Conservation (phyloP, 2,888 invertebrate genomes). For the Biston betularia region DNA sequence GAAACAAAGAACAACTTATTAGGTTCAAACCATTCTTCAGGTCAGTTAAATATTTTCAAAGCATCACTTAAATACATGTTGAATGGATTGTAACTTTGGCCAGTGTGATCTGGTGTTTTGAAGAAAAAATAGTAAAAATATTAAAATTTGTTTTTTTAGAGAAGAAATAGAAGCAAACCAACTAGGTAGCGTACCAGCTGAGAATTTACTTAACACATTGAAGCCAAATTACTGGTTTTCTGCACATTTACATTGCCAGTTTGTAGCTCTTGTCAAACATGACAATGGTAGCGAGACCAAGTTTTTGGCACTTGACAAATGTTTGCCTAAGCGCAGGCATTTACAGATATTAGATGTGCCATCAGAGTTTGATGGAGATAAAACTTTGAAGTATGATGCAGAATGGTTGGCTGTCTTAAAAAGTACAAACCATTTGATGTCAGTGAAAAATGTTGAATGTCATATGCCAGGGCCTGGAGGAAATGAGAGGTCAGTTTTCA, state of each 20-base stretch:
- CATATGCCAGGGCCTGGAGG: conserved; percentile 94
- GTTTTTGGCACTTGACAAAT: conserved; percentile 98
- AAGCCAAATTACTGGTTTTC: conserved; percentile 98
- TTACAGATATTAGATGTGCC: conserved; percentile 93
- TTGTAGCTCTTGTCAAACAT: conserved; percentile 95
- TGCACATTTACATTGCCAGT: conserved; percentile 98
- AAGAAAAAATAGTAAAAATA: conserved; percentile 79
- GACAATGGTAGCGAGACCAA: conserved; percentile 87
- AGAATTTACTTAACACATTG: conserved; percentile 92
- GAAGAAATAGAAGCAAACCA: conserved; percentile 92
- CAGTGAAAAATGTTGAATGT: conserved; percentile 88
- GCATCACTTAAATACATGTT: not conserved
- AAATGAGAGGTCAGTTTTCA: conserved; percentile 85
- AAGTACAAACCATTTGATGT: conserved; percentile 95
- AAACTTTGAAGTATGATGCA: conserved; percentile 91
- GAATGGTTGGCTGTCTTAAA: conserved; percentile 97
- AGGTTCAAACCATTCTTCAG: conserved; percentile 93
- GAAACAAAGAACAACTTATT: conserved; percentile 91
- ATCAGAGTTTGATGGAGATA: conserved; percentile 81
- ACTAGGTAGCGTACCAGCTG: conserved; percentile 95
- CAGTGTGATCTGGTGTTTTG: conserved; percentile 62
- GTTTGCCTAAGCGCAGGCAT: conserved; percentile 95
- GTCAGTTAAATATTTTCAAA: conserved; percentile 67
- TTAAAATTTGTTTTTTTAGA: conserved; percentile 72
- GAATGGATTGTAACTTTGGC: not conserved